Conservation (phyloP, 2,888 invertebrate genomes). For the Coelogynopora nodosa region DNA sequence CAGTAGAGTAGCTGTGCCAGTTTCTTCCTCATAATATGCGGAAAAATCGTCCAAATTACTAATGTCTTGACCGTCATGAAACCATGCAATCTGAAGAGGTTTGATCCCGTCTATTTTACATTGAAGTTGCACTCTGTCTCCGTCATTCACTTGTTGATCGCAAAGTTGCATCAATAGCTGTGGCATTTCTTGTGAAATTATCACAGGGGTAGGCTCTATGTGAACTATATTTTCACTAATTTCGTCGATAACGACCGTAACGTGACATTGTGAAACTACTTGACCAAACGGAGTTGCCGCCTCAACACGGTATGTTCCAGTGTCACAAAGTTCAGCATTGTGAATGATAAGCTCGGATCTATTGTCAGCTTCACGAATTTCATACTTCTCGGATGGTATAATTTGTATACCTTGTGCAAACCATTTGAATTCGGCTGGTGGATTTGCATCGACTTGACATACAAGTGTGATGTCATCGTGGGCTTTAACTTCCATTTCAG, state of each 20-base stretch:
- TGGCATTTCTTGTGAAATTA: conserved; percentile 50
- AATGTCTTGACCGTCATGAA: conserved; percentile 60
- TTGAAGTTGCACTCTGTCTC: conserved; percentile 55
- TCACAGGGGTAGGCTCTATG: conserved; percentile 38
- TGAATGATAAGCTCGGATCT: conserved; percentile 34
- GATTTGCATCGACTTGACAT: conserved; percentile 56
- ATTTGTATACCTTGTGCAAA: conserved; percentile 67
- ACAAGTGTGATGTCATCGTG: conserved; percentile 49
- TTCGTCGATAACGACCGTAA: conserved; percentile 54
- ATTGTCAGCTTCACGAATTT: conserved; percentile 71
- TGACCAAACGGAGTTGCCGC: conserved; percentile 33
- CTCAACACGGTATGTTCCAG: conserved; percentile 33
- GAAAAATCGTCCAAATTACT: conserved; percentile 60
- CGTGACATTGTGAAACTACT: conserved; percentile 26
- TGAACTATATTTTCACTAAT: conserved; percentile 46
- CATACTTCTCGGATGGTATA: conserved; percentile 67
- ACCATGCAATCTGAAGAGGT: conserved; percentile 54
- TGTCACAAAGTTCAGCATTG: conserved; percentile 11
- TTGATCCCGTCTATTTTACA: conserved; percentile 49
- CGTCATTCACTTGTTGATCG: conserved; percentile 54
- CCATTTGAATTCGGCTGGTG: conserved; percentile 61
- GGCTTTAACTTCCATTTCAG: background rate
- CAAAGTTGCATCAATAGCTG: conserved; percentile 54
- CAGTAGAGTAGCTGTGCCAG: conserved; percentile 57
- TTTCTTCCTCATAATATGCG: conserved; percentile 57